Percentiles rank a stretch among this genome's conserved stretches.
Evolutionary conservation across 2,797 vertebrate genomes (phyloP).

Genomic region (Enteromius anoplus): DNA sequence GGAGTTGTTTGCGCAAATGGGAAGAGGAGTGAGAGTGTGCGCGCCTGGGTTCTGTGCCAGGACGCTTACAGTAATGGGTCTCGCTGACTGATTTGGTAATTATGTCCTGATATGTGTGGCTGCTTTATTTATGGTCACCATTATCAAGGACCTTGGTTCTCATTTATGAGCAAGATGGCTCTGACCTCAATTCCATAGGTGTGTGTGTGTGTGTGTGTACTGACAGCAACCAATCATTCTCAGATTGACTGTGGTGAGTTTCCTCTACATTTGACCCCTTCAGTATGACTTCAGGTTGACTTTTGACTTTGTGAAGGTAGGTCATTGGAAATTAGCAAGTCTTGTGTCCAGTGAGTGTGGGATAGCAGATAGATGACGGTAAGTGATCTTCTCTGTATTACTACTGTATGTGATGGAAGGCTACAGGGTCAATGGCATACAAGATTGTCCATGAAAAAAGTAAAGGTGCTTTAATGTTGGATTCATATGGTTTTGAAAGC

Average conservation of each 20-base stretch:
- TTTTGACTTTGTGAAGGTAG: constrained; percentile 10
- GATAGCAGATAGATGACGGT: constrained; percentile 33
- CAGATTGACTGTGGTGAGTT: constrained; percentile 44
- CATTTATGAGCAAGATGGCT: constrained; percentile 48
- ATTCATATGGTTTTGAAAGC: not conserved
- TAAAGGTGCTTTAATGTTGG: not conserved
- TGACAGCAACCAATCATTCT: constrained; percentile 41
- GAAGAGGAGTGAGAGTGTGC: not conserved
- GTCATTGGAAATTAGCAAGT: constrained; percentile 28
- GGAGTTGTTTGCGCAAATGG: constrained; percentile 31
- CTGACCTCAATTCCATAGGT: constrained; percentile 51
- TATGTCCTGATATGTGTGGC: constrained; percentile 48
- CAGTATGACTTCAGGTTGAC: not conserved
- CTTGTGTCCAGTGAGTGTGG: constrained; percentile 5
- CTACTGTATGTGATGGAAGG: not conserved
- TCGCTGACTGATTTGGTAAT: constrained; percentile 56
- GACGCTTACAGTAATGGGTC: constrained; percentile 45
- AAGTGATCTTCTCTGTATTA: constrained; percentile 31
- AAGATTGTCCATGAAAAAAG: not conserved
- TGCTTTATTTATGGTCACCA: constrained; percentile 61
- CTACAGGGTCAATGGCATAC: not conserved
- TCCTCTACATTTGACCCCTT: constrained; percentile 7
- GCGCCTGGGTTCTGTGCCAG: constrained; percentile 44
- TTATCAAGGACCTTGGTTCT: constrained; percentile 55
- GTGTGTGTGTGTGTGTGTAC: constrained; percentile 40